Base-by-base conservation (phyloP, 2,113 vertebrate species). In the Petrocephalus zakoni region DNA sequence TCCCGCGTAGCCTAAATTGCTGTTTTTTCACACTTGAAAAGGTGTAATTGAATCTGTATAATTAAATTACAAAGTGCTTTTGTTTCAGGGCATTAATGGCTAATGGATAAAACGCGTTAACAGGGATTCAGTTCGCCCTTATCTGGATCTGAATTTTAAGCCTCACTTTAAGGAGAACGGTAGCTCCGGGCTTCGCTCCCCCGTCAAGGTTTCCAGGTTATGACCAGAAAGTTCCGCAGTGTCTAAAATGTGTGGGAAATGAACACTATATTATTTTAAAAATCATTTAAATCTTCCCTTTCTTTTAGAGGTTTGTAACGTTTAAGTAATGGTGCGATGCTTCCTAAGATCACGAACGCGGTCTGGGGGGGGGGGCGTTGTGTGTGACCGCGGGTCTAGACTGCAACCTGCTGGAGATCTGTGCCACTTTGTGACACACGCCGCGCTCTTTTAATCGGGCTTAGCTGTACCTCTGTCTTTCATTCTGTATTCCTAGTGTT, bases 61-160 rank as follows among this genome's bases (percentile, higher is more conserved):
- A 78, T 78, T 78, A 78, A 78, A 42, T 78, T 78, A 78, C 72
- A 78, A 78, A 42, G 72, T 78, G 72, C 72, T 78, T 78, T 78
- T 78, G 72, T 78, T 78, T 78, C 72, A 78, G 72, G 34, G 72
- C 72, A 78, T 34, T 78, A 78, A 78, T 42, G 34, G 34, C 72
- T 78, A 42, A 78, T 78, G 42, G 72, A 78, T 78, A 78, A 78
- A 55, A 78, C 37, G 34, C 34, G 72, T 78, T 37, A 75, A 42
- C 29, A 5, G 68, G 34, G 68, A 37, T n/a, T 64, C n/a, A n/a
- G n/a, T 64, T 64, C 8, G 61, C 61, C 25, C 68, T 75, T 78
- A 78, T 78, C 72, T 78, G 34, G 37, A 78, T 78, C 29, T 42
- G 72, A 37, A 78, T 78, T 78, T 78, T 19, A 78, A 78, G 72